phyloP scores from a whole-genome alignment of 2,797 vertebrate species.

The Thamnophis elegans region DNA sequence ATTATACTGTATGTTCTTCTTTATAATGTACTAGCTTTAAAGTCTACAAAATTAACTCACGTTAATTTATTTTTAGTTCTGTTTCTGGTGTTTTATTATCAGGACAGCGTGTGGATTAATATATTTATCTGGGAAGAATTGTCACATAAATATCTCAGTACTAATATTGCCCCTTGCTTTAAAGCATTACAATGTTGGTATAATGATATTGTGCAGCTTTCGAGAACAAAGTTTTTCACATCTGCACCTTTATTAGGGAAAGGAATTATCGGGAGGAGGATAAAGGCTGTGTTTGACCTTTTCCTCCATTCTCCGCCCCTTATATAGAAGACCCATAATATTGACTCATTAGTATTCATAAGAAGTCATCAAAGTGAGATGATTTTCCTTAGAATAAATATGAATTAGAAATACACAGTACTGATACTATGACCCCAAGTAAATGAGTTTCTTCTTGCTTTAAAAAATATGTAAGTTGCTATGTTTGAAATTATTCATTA shows the following conservation, averaged over 20 bases:
- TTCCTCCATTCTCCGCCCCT: conserved; percentile 25
- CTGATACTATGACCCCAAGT: conserved; percentile 53
- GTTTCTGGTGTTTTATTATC: neutral
- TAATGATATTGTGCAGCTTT: neutral
- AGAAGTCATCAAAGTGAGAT: conserved; percentile 46
- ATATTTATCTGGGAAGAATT: neutral
- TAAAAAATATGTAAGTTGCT: conserved; percentile 39
- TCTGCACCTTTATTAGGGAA: conserved; percentile 36
- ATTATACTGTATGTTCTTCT: neutral
- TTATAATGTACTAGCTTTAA: neutral
- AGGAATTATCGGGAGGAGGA: conserved; percentile 6
- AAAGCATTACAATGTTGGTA: neutral
- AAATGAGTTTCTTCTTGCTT: conserved; percentile 43
- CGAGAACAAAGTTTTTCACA: conserved; percentile 23
- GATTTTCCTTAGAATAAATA: conserved; percentile 55
- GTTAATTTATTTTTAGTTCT: rapidly evolving
- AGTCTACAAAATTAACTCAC: neutral
- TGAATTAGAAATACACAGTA: conserved; percentile 58
- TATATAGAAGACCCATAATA: conserved; percentile 40
- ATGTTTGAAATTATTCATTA: conserved; percentile 20
- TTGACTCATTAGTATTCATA: conserved; percentile 50
- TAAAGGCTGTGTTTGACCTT: conserved; percentile 45
- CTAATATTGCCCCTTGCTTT: neutral
- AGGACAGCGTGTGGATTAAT: neutral
- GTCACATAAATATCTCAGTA: neutral